Evolutionary conservation across 2,888 invertebrate species (phyloP), one percentile per base, ranked within the genome.

Genomic region (Drosophila koepferae): DNA sequence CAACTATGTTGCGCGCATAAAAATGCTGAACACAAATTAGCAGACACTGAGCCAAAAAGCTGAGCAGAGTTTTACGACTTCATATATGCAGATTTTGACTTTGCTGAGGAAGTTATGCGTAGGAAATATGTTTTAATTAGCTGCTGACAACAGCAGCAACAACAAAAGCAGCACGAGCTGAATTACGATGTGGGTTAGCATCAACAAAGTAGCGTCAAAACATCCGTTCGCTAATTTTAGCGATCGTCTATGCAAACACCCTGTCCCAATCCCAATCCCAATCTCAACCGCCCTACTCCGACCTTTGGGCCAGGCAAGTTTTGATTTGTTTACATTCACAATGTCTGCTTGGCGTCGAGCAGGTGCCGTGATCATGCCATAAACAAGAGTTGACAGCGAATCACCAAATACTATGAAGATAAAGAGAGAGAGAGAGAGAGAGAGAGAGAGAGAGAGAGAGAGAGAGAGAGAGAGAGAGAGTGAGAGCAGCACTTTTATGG

Each of bases 51-150:
- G 70, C 55, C 63, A 67, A 74, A 79, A 72, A 74, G 66, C 68
- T 69, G 78, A 76, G 79, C 67, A 66, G n/a, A 61, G 62, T 76
- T 83, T 90, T 82, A 82, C 74, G 82, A 80, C 82, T 83, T 74
- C 80, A 71, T 80, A 72, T 80, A 88, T 82, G 88, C 82, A 84
- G 77, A 86, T 85, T 75, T 80, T 56, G 20, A 34, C 53, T 62
- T 67, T 31, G 74, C 84, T 72, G 90, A 86, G 85, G 90, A 86
- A 86, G 85, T 90, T 77, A 88, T 90, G 90, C 68, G 80, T 85
- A 88, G 86, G 78, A 86, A 88, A 88, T 88, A 78, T 76, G 73
- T 88, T 86, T 86, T 86, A 86, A 86, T 86, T 86, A 89, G 86
- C 89, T 89, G 86, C 84, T 86, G 86, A 86, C 86, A 89, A 87